Base-by-base conservation (phyloP, 1,140 invertebrate species). In the Heliconius nattereri region DNA sequence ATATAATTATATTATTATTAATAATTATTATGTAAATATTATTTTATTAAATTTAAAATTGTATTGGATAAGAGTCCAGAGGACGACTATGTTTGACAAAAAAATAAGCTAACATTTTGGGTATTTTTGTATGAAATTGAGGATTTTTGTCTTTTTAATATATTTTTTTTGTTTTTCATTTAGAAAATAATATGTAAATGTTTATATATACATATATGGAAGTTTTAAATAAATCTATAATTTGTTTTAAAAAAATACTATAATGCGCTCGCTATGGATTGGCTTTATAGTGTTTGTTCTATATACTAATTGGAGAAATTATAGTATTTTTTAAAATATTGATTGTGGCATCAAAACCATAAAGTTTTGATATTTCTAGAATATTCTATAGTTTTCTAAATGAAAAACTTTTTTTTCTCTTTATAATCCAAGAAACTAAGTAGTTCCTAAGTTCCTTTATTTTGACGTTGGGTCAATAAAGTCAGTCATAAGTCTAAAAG, bases 1-100 rank as follows among this genome's bases (percentile, higher is more conserved):
- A 80, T 72, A 79, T 76, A 23, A 60, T 75, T 71, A 79, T 23
- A 66, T 66, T 66, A 66, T 71, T 20, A 71, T 70, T 78, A 78
- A 29, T 78, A 32, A 66, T 66, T 29, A 66, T 26, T 66, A 66
- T 66, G 60, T 66, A 66, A 29, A 66, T 66, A 60, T 60, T 60
- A 23, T 60, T 60, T 60, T 60, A 23, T 45, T 45, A 60, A 23
- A 23, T 8, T 60, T 66, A 13, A 66, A 66, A 66, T 26, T 3
- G 13, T 66, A 66, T 66, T 29, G 60, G 60, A 11, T 66, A 66
- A 66, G 60, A 66, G 60, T 66, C 60, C 60, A 13, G 11, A 66
- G 60, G 60, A 66, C 60, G 60, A 13, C 6, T 29, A 29, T 66
- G 60, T 66, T 66, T 66, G 54, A 60, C 20, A 26, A 66, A 66